Evolutionary conservation across 2,113 vertebrate genomes (phyloP), one percentile per base, ranked within the genome.

Genomic region (Epinephelus fuscoguttatus): DNA sequence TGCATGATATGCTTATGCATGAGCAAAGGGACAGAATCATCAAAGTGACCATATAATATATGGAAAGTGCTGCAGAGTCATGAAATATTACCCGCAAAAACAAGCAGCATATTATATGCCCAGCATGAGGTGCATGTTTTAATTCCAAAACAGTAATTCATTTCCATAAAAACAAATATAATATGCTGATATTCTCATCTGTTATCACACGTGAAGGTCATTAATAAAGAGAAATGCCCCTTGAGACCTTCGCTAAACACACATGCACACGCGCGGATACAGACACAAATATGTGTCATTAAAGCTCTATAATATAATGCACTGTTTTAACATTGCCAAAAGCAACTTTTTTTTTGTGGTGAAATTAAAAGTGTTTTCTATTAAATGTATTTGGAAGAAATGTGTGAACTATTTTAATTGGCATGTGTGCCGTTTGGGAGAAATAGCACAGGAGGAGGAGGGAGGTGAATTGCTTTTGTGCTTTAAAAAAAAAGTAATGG

Each of bases 1-100:
- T 73, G 84, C 79, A 85, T 86, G 80, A 90, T 76, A 84, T 88
- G 82, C 76, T 89, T 91, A 90, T 92, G 92, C 88, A 94, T 88
- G 82, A 90, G 81, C 73, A 82, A 93, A 86, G 70, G 70, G 73
- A 82, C 56, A 82, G 78, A 85, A 73, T 84, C 66, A 82, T 92
- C 88, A 91, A 87, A 92, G 89, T 92, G 91, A 91, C 91, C 88
- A 85, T 87, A 91, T 92, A 89, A 93, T 91, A 91, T 92, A 92
- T 90, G 84, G 84, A 89, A 85, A 91, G 89, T n/a, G 78, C 86
- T 84, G 68, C 81, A 79, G 75, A 87, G 81, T 86, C 67, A 84
- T 88, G 86, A 91, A 86, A 88, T 82, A 90, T 88, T 88, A 81
- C 78, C 70, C 73, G 62, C 70, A 78, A 92, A 85, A 92, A 84